Conservation (phyloP, 2,797 vertebrate genomes). For the Lepilemur ruficaudatus region DNA sequence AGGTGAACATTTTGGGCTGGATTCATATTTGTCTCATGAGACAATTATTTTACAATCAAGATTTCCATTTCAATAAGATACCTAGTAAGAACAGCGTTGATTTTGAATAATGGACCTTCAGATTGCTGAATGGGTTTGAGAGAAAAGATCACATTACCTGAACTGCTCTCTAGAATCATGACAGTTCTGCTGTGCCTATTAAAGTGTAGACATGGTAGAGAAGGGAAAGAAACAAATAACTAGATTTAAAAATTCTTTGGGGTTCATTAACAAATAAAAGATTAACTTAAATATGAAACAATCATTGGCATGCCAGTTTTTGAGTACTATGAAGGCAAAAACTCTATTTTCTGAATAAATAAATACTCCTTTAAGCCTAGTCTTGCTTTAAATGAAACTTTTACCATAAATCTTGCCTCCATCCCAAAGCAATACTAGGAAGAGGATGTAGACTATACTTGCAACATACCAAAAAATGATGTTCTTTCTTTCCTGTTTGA, state of each 20-base stretch:
- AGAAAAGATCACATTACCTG: not conserved
- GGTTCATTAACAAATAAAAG: not conserved
- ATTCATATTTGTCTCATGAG: not conserved
- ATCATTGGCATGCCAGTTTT: not conserved
- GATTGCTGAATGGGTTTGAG: not conserved
- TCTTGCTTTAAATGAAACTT: not conserved
- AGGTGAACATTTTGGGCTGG: not conserved
- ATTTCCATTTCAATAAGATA: not conserved
- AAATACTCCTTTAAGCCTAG: not conserved
- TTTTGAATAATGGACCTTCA: slow-evolving; percentile 1
- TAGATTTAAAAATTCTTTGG: not conserved
- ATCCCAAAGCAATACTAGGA: not conserved
- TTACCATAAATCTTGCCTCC: not conserved
- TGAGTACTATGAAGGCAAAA: not conserved
- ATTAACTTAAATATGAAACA: not conserved
- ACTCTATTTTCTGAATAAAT: not conserved
- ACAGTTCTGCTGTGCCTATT: not conserved
- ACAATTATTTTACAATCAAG: not conserved
- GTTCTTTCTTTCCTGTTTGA: not conserved
- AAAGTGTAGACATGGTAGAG: not conserved
- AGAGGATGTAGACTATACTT: not conserved
- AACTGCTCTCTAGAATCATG: not conserved
- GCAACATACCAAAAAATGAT: not conserved
- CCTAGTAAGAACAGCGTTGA: not conserved
- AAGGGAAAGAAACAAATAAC: not conserved